These are phyloP conservation scores for Ammodytes dubius DNA, from an alignment of 2,113 vertebrate species.

Conservation along the genomic window DNA sequence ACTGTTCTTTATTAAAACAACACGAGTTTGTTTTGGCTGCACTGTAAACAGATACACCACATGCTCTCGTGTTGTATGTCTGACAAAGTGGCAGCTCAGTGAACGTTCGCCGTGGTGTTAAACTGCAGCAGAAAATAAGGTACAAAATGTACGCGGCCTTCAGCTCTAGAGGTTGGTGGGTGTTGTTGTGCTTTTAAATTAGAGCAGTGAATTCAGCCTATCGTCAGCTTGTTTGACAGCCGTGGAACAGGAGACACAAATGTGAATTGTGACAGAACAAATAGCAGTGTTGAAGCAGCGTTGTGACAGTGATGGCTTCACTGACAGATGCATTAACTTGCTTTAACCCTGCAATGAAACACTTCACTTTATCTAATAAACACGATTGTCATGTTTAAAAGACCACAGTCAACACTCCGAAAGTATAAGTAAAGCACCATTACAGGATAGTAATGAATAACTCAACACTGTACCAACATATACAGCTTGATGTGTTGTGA, in stretches of 20 bases:
- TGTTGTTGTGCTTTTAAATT: background rate
- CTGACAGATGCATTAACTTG: constrained; percentile 7
- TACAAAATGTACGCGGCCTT: background rate
- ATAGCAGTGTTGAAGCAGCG: background rate
- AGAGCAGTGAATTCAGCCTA: background rate
- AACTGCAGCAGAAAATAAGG: background rate
- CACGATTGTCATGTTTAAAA: background rate
- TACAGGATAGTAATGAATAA: background rate
- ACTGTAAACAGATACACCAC: background rate
- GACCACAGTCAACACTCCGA: background rate
- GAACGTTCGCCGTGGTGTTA: background rate
- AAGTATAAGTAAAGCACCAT: background rate
- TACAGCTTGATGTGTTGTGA: background rate
- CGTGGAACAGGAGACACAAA: background rate
- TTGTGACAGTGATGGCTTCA: constrained; percentile 19
- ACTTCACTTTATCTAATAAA: background rate
- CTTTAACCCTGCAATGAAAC: background rate
- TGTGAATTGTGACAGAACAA: constrained; percentile 22
- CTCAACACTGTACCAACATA: background rate
- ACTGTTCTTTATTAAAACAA: background rate
- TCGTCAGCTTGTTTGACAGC: constrained; percentile 21
- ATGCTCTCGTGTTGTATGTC: background rate
- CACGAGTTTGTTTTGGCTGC: background rate
- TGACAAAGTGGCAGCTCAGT: background rate
- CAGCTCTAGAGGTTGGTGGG: background rate